Evolutionary conservation across 2,113 vertebrate genomes (phyloP).

Genomic region (Caloenas nicobarica): DNA sequence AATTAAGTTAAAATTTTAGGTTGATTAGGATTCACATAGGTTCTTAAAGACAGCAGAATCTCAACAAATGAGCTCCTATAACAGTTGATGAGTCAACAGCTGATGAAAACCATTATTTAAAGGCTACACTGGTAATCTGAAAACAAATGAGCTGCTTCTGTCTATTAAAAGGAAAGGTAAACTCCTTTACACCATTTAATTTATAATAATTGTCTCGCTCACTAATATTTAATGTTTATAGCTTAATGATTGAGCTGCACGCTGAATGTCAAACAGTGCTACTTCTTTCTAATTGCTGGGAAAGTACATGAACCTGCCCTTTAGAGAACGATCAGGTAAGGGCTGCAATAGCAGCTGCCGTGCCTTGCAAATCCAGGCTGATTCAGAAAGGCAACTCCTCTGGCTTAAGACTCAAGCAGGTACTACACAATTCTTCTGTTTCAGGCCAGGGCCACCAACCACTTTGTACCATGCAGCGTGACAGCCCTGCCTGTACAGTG

Average conservation of each 20-base stretch:
- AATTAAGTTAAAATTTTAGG: neutral
- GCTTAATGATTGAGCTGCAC: neutral
- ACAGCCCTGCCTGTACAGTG: neutral
- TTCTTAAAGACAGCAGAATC: neutral
- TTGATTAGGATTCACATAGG: neutral
- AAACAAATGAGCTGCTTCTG: neutral
- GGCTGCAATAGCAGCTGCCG: neutral
- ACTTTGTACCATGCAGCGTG: rapidly evolving
- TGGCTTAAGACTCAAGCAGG: neutral
- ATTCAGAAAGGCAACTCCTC: neutral
- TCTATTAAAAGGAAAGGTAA: neutral
- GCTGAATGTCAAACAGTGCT: neutral
- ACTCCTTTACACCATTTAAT: neutral
- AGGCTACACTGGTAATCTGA: neutral
- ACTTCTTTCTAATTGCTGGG: neutral
- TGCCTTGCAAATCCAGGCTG: neutral
- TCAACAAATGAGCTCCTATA: neutral
- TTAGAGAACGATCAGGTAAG: neutral
- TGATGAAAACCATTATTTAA: neutral
- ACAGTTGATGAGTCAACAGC: neutral
- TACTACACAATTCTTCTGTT: neutral
- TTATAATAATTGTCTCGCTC: neutral
- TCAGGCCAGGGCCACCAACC: neutral
- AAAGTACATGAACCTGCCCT: neutral
- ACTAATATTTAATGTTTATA: neutral